Percentiles rank a stretch among this genome's conserved stretches.
Evolutionary conservation across 2,888 invertebrate genomes (phyloP).

Genomic region (Steromphala cineraria): DNA sequence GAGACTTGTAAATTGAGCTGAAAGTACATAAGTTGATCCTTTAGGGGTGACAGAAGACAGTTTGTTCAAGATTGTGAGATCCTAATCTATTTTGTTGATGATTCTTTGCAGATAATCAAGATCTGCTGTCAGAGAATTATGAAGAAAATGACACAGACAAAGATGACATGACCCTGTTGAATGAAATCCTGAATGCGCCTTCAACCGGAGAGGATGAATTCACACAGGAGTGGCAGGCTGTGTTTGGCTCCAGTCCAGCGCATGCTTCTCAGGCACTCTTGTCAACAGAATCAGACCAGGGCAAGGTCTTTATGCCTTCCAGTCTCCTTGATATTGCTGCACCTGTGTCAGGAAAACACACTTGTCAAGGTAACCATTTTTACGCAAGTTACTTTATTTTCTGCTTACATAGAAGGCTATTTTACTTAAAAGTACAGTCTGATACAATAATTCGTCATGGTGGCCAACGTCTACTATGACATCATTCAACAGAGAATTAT

Average conservation of each 20-base stretch:
- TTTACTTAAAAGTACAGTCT: too few species aligned
- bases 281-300: conserved; percentile 60
- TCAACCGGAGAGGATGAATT: conserved; percentile 72
- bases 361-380: conserved; percentile 26
- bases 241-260: conserved; percentile 65
- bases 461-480: too few species aligned
- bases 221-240: conserved; percentile 72
- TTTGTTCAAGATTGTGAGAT: background rate
- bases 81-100: background rate
- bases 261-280: conserved; percentile 21
- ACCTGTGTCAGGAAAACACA: conserved; percentile 40
- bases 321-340: conserved; percentile 71
- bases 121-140: conserved; percentile 72
- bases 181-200: conserved; percentile 75
- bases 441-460: too few species aligned
- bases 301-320: conserved; percentile 74
- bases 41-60: too few species aligned
- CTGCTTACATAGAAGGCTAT: too few species aligned
- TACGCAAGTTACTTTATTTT: background rate
- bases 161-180: conserved; percentile 75
- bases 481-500: too few species aligned
- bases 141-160: conserved; percentile 72
- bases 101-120: conserved; percentile 52
- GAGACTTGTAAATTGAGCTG: too few species aligned
- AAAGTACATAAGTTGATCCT: too few species aligned